Conservation (phyloP, 2,113 vertebrate genomes). For the Neolamprologus cancellatus region DNA sequence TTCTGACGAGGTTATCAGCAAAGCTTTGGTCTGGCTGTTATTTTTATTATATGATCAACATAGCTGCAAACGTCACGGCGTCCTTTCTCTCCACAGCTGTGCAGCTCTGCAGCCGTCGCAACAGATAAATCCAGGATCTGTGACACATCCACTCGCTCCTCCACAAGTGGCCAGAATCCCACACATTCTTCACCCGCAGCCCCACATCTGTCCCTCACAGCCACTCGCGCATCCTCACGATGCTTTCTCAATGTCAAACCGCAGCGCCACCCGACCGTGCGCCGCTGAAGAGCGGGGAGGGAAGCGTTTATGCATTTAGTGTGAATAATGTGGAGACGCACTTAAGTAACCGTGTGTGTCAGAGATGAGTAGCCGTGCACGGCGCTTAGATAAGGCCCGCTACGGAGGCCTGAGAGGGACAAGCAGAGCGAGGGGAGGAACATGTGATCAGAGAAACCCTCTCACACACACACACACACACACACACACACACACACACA, state of each 20-base stretch:
- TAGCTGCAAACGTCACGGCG: neutral
- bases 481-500: neutral
- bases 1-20: neutral
- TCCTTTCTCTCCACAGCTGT: neutral
- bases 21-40: neutral
- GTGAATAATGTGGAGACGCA: conserved; percentile 39
- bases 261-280: neutral
- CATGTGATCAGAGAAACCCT: conserved; percentile 34
- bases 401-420: conserved; percentile 49
- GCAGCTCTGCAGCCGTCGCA: neutral
- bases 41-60: neutral
- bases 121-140: neutral
- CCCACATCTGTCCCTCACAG: conserved; percentile 46
- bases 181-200: neutral
- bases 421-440: conserved; percentile 26
- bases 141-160: conserved; percentile 12
- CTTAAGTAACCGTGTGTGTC: conserved; percentile 30
- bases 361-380: conserved; percentile 44
- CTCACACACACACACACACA: neutral
- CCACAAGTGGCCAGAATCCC: conserved; percentile 16
- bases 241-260: conserved; percentile 44
- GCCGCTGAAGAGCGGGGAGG: conserved; percentile 29
- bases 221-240: conserved; percentile 22
- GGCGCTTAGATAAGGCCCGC: conserved; percentile 41
- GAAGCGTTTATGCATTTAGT: conserved; percentile 37